Base-by-base conservation (phyloP, 2,113 vertebrate genomes). In the Tachycineta bicolor region DNA sequence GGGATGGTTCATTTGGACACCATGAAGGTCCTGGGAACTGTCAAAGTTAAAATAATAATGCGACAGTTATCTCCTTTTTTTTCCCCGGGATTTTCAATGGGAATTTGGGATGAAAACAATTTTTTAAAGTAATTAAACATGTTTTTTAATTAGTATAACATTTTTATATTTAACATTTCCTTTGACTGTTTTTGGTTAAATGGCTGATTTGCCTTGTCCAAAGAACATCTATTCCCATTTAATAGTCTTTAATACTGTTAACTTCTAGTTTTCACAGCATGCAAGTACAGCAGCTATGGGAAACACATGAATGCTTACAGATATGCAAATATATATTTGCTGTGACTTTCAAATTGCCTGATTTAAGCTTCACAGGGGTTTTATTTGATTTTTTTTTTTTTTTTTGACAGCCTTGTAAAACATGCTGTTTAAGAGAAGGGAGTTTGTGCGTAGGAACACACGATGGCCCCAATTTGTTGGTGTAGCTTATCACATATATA, bases 361-460 rank as follows among this genome's bases (percentile, higher is more conserved):
- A 74, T 31, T 89, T 92, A 59, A 90, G 56, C 64, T 71, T 71
- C 63, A 52, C 18, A 49, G 69, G 39, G 22, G 18, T 80, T 94
- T 89, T 65, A 55, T 37, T 44, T 75, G 39, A 71, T 19, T 29
- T n/a, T 63, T 55, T 69, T 85, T 84, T 95, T 95, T 73, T 69
- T 85, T 84, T 95, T 95, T 73, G 46, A 59, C 59, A 90, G 78
- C 22, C 20, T 78, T 59, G 34, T 83, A 82, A 93, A 92, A 79
- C 2, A 1, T 62, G 52, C n/a, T 85, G 56, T 77, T 89, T 64
- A 44, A 83, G 71, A 77, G 63, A 68, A n/a, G 24, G 47, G 37
- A 64, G 55, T 80, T 87, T 84, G n/a, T 84, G 65, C 28, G 22
- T 67, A 78, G 60, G 52, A 89, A 75, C 5, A 47, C 8, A 5